Conservation (phyloP, 2,888 invertebrate species). For the Acrocera orbiculus region DNA sequence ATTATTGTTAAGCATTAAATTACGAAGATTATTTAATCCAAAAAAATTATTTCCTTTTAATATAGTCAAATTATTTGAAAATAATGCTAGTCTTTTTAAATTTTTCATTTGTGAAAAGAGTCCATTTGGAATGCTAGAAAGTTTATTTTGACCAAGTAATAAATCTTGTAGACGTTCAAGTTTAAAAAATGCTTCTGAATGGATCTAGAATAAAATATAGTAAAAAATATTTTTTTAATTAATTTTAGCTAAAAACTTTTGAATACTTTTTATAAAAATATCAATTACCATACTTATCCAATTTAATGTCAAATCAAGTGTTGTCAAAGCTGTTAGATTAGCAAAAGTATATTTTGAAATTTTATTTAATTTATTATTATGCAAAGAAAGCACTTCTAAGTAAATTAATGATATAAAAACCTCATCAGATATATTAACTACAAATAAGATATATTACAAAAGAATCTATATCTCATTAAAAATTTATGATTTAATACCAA, state of each 20-base stretch:
- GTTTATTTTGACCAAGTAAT: conserved; percentile 38
- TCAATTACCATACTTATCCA: conserved; percentile 21
- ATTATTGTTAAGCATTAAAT: conserved; percentile 43
- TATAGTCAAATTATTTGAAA: conserved; percentile 34
- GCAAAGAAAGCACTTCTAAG: conserved; percentile 29
- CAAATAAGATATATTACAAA: conserved; percentile 8
- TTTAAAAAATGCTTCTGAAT: conserved; percentile 31
- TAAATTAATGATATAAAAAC: conserved; percentile 21
- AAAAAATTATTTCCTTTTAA: conserved; percentile 32
- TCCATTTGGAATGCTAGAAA: conserved; percentile 32
- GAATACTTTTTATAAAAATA: background rate
- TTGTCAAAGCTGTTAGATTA: conserved; percentile 19
- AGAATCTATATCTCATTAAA: conserved; percentile 1
- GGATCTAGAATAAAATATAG: conserved; percentile 18
- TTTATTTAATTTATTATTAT: conserved; percentile 31
- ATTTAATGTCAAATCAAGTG: conserved; percentile 26
- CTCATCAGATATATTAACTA: conserved; percentile 23
- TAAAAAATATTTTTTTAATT: background rate
- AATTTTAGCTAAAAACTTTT: background rate
- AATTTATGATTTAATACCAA: conserved; percentile 17
- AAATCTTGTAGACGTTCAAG: conserved; percentile 33
- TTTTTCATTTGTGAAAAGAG: conserved; percentile 31
- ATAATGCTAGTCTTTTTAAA: conserved; percentile 36
- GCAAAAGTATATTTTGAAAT: conserved; percentile 26
- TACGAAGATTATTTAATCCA: conserved; percentile 33